phyloP scores from a whole-genome alignment of 2,113 vertebrate species.

The Amblyornis subalaris region DNA sequence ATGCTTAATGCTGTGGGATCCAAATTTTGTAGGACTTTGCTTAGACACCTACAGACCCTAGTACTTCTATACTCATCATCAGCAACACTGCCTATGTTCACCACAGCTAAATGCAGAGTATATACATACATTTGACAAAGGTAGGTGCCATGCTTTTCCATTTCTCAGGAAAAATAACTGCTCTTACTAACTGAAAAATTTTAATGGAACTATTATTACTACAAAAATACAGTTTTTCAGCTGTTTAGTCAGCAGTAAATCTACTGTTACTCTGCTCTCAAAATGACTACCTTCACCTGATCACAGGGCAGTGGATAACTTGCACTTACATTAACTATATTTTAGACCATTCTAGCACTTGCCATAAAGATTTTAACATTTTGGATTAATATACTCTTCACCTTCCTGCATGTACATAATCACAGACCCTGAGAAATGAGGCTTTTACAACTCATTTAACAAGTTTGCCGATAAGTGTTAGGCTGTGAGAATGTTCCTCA shows the following conservation, averaged over 20 bases:
- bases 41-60: neutral
- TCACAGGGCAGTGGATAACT: neutral
- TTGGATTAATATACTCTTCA: neutral
- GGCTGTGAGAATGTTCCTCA: neutral
- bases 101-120: neutral
- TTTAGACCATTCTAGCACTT: neutral
- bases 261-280: neutral
- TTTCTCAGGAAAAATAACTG: neutral
- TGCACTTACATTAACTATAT: neutral
- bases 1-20: neutral
- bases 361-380: neutral
- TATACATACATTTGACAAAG: neutral
- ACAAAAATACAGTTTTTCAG: neutral
- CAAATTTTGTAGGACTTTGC: neutral
- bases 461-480: neutral
- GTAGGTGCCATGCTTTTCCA: neutral
- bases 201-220: neutral
- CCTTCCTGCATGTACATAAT: neutral
- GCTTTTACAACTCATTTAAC: neutral
- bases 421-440: neutral
- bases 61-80: neutral
- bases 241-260: neutral
- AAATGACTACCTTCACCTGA: neutral
- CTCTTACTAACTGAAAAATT: neutral
- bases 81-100: neutral